Conservation (phyloP, 1,140 invertebrate genomes). For the Ostrea edulis region DNA sequence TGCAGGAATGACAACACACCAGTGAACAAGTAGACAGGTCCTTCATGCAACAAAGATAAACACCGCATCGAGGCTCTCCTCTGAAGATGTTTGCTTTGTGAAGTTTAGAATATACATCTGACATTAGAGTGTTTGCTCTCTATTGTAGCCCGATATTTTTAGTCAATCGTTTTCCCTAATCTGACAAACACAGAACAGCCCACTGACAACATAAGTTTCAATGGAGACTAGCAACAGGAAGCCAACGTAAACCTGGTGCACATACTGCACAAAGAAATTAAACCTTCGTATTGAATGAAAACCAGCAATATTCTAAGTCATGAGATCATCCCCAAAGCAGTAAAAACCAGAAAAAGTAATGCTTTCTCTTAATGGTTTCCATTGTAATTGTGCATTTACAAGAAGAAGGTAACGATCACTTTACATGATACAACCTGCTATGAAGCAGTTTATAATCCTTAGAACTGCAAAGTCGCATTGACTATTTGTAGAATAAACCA, state of each 20-base stretch:
- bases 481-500: too few relatives aligned
- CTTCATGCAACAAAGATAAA: conserved; percentile 28
- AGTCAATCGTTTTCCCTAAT: conserved; percentile 33
- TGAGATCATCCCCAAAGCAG: too few relatives aligned
- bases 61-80: not conserved
- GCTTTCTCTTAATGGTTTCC: too few relatives aligned
- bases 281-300: not conserved
- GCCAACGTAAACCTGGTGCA: not conserved
- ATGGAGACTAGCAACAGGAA: conserved; percentile 1
- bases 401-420: too few relatives aligned
- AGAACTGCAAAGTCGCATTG: too few relatives aligned
- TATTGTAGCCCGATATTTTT: conserved; percentile 10
- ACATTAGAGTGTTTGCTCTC: conserved; percentile 18
- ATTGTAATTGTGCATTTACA: too few relatives aligned
- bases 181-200: conserved; percentile 15
- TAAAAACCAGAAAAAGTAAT: too few relatives aligned
- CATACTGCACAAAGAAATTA: not conserved
- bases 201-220: not conserved
- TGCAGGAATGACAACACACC: conserved; percentile 1
- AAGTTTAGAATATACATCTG: conserved; percentile 30
- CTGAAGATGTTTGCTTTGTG: conserved; percentile 19
- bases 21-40: conserved; percentile 20
- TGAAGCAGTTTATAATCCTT: too few relatives aligned
- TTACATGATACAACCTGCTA: too few relatives aligned
- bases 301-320: too few relatives aligned